Conservation (phyloP, 2,888 invertebrate species). For the Polia nebulosa region DNA sequence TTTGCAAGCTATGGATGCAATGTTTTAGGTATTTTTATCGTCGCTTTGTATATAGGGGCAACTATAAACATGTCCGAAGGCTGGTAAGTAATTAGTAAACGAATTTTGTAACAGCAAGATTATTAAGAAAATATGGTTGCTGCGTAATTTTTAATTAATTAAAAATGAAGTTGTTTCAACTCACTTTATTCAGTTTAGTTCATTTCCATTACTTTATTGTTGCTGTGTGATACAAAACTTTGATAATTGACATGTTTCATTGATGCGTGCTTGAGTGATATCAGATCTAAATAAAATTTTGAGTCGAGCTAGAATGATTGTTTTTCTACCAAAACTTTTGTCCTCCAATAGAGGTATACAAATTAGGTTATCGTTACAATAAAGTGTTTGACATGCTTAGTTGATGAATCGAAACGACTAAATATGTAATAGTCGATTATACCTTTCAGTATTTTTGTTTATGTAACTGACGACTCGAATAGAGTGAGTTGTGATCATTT, state of each 20-base stretch:
- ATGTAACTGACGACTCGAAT: conserved; percentile 49
- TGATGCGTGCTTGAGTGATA: conserved; percentile 37
- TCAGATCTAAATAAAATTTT: conserved; percentile 45
- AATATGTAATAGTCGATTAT: conserved; percentile 28
- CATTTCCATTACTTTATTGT: conserved; percentile 50
- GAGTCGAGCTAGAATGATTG: conserved; percentile 44
- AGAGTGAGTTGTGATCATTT: conserved; percentile 66
- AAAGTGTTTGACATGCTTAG: conserved; percentile 16
- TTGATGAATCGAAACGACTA: conserved; percentile 27
- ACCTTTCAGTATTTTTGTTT: conserved; percentile 66
- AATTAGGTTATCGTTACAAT: conserved; percentile 9
- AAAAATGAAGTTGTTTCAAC: conserved; percentile 47
- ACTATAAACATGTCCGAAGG: conserved; percentile 63
- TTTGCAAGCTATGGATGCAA: conserved; percentile 18
- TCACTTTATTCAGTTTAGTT: conserved; percentile 62
- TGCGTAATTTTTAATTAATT: conserved; percentile 58
- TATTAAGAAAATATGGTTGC: conserved; percentile 59
- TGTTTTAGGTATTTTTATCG: conserved; percentile 40
- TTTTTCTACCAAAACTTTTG: conserved; percentile 40
- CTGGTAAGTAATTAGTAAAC: conserved; percentile 62
- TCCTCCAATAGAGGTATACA: conserved; percentile 18
- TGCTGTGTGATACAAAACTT: conserved; percentile 41
- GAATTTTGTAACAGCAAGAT: conserved; percentile 61
- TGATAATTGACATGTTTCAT: conserved; percentile 37
- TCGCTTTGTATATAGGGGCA: conserved; percentile 63